Evolutionary conservation across 2,797 vertebrate species (phyloP), one percentile per base, ranked within the genome.

Genomic region (Ptychadena robeensis): DNA sequence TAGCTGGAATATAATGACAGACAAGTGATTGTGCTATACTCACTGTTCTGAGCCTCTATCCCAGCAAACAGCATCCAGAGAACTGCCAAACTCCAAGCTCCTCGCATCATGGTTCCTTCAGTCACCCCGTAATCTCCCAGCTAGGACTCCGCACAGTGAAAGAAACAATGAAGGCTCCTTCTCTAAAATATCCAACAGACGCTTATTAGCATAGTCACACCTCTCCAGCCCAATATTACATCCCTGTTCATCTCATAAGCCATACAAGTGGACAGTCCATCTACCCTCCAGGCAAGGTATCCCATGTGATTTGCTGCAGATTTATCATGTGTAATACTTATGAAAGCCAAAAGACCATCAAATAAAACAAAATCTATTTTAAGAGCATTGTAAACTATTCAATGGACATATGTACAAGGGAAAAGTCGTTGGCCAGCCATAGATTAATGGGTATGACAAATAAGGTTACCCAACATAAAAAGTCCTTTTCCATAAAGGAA

Each of bases 161-260:
- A 65, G 48, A 5, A 63, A 28, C 11, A 32, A 40, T 63, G 53
- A 30, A 28, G 8, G 9, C 59, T 12, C 48, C 83, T 76, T 57
- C 76, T 57, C 76, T 57, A 82, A 70, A 85, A 35, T 34, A 57
- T 31, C 40, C 38, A 79, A 7, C 14, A 70, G 35, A 5, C 11
- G 31, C n/a, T 76, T 38, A 80, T 85, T 85, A 80, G 72, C 83
- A 80, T 80, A 68, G 14, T 32, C 78, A 64, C 79, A 44, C 83
- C 83, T 77, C 48, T 48, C 22, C 15, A 69, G 31, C 18, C 48
- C 77, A 64, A 83, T 69, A 68, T 37, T 32, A 68, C 82, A 85
- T 85, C 76, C 82, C 71, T 40, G 32, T 38, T 32, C 72, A 80
- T 80, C 30, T 53, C 30, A 53, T 40, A 68, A 68, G 40, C 64